Base-by-base conservation (phyloP, 2,797 vertebrate species). In the Vireo griseus region DNA sequence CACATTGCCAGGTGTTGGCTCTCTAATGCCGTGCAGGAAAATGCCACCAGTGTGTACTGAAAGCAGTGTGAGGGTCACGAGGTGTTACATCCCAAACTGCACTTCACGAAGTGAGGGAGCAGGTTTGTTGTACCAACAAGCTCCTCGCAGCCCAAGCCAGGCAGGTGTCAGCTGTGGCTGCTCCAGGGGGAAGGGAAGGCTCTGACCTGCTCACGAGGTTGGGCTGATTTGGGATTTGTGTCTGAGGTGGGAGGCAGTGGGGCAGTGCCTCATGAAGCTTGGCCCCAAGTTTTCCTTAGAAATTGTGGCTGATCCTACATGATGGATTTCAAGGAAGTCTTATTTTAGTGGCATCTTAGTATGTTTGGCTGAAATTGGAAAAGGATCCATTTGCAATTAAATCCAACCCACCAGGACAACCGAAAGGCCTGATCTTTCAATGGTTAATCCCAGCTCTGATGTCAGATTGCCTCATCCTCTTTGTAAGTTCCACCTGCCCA, bases 71-170 rank as follows among this genome's bases (percentile, higher is more conserved):
- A 86, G 24, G 25, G 31, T 20, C 75, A 65, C 25, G 78, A 90
- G 94, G 50, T 75, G 35, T 57, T 74, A 5, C 39, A 37, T 19
- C 21, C 26, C 44, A 77, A 78, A 50, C 13, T 50, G 19, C 42
- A 11, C 59, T 39, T 22, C 11, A 16, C 5, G 2, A 63, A 72
- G 54, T 35, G 45, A n/a, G 4, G 4, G 54, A 67, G 39, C 47
- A 15, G 13, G 19, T 71, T 67, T 97, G 87, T 94, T 95, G 66
- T 62, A 33, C 59, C 87, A 94, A 91, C 85, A 80, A 45, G 19
- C 11, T 37, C 5, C 0, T 17, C 4, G 20, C 31, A 47, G 26
- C 16, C 58, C 35, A 31, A 7, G 42, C 11, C 50, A 50, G 74
- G 73, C 85, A 91, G 95, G 78, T 91, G 82, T 50, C 44, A n/a